phyloP scores from a whole-genome alignment of 2,113 vertebrate species.

The Macrotis lagotis region DNA sequence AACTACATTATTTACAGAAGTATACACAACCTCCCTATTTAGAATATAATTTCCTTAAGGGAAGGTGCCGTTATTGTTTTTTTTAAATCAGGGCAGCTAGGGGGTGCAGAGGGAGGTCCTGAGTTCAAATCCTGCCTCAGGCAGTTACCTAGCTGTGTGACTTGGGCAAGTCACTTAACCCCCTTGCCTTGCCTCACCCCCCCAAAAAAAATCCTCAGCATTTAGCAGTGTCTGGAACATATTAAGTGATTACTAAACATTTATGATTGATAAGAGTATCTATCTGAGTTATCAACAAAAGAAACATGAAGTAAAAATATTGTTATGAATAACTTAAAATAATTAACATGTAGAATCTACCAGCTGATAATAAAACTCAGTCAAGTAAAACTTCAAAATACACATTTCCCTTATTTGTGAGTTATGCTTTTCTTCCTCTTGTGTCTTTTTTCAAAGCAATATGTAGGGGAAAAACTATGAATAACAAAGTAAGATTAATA shows the following conservation, averaged over 20 bases:
- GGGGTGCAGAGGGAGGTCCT: no score
- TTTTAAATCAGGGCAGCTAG: no score
- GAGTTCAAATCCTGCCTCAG: no score
- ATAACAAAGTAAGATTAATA: slow-evolving; percentile 48
- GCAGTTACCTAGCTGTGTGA: no score
- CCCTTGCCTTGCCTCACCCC: no score
- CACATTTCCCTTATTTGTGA: slow-evolving; percentile 32
- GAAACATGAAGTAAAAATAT: slow-evolving; percentile 1
- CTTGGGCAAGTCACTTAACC: no score
- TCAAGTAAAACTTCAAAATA: slow-evolving; percentile 25
- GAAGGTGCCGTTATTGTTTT: background rate
- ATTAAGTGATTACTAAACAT: background rate
- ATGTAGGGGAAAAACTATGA: slow-evolving; percentile 63
- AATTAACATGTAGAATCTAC: background rate
- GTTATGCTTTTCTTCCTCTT: slow-evolving; percentile 50
- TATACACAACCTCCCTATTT: background rate
- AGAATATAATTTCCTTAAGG: background rate
- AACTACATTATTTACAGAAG: background rate
- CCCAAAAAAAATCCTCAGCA: no score
- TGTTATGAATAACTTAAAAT: background rate
- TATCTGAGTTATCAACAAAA: slow-evolving; percentile 9
- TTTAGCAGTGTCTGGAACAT: background rate
- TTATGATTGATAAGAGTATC: background rate
- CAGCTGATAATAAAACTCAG: background rate
- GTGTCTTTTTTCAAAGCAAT: slow-evolving; percentile 59